Percentiles rank a stretch among this genome's conserved stretches.
Conservation (phyloP, 53 echinoderm and acorn worm genomes). For the Holothuria leucospilota region DNA sequence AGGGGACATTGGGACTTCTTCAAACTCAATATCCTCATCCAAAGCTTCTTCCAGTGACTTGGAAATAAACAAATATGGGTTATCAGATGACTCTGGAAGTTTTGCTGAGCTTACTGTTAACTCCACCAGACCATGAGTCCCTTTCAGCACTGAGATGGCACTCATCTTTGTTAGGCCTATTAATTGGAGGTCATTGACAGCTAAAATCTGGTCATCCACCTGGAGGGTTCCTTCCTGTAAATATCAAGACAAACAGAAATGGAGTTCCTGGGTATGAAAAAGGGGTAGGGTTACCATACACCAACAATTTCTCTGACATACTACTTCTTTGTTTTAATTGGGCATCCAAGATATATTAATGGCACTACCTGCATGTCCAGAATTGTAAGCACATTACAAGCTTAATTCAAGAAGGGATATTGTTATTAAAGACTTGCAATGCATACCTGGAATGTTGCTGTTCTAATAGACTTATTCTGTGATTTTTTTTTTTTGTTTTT, state of each 20-base stretch:
- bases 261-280: no score
- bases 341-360: no score
- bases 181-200: constrained; percentile 81
- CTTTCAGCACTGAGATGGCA: constrained; percentile 88
- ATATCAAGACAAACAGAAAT: neutral
- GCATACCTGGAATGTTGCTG: no score
- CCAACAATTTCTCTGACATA: no score
- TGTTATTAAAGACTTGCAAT: no score
- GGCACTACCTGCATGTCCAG: no score
- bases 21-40: neutral
- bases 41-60: constrained; percentile 45
- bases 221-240: constrained; percentile 81
- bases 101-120: constrained; percentile 81
- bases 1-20: constrained; percentile 24
- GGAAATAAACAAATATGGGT: constrained; percentile 24
- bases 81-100: neutral
- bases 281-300: no score
- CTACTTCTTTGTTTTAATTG: no score
- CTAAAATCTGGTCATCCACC: constrained; percentile 85
- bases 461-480: no score
- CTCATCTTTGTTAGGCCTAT: constrained; percentile 82
- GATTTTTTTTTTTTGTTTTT: no score
- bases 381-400: no score
- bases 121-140: constrained; percentile 73
- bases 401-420: no score